phyloP scores from a whole-genome alignment of 1,140 invertebrate species.

The Popillia japonica region DNA sequence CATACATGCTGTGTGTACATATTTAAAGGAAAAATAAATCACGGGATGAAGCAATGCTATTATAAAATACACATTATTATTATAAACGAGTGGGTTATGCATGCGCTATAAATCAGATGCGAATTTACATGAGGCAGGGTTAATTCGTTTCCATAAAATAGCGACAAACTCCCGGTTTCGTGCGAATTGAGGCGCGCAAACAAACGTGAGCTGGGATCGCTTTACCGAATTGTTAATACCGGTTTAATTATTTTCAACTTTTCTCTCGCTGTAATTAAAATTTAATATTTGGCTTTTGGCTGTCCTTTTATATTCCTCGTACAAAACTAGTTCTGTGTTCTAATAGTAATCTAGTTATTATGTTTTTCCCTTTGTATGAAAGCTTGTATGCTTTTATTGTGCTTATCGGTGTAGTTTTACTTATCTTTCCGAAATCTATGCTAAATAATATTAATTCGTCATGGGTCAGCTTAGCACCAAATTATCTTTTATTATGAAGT shows the following conservation, averaged over 20 bases:
- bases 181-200: background rate
- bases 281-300: conserved; percentile 11
- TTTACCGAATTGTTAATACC: conserved; percentile 15
- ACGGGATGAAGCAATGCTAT: conserved; percentile 8
- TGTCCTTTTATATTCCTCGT: background rate
- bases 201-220: background rate
- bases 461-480: too few species aligned
- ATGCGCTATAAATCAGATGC: conserved; percentile 15
- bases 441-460: too few species aligned
- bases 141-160: conserved; percentile 20
- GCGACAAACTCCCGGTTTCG: background rate
- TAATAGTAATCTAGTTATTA: too few species aligned
- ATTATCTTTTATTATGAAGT: too few species aligned
- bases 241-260: conserved; percentile 9
- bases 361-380: too few species aligned
- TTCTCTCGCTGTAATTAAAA: background rate
- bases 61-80: conserved; percentile 29
- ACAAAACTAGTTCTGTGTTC: too few species aligned
- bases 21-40: conserved; percentile 19
- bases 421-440: too few species aligned
- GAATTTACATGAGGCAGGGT: conserved; percentile 20
- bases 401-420: too few species aligned
- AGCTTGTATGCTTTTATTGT: too few species aligned
- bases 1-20: conserved; percentile 24
- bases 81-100: background rate